Conservation (phyloP, 2,797 vertebrate genomes). For the Pelochelys cantorii region DNA sequence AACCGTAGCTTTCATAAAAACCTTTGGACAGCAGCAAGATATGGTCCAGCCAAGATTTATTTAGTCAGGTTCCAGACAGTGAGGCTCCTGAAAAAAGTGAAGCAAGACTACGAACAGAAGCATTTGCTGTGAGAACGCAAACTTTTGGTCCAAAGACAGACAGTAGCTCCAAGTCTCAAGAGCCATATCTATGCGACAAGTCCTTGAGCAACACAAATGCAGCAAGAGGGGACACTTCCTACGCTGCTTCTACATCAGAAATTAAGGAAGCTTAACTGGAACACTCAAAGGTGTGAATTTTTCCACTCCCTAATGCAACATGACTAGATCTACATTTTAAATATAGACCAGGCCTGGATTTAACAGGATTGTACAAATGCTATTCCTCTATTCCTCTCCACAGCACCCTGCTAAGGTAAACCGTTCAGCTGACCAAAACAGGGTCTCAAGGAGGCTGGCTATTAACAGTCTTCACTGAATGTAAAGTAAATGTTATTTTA, state of each 20-base stretch:
- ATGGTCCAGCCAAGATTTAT: accelerated
- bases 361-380: background rate
- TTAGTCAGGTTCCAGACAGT: background rate
- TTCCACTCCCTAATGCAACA: background rate
- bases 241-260: background rate
- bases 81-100: accelerated
- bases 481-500: background rate
- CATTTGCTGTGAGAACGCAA: background rate
- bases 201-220: background rate
- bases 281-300: background rate
- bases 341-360: background rate
- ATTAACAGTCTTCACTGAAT: background rate
- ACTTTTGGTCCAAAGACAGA: accelerated
- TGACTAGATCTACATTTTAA: background rate
- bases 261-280: background rate
- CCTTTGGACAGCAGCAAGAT: background rate
- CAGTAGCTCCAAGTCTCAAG: accelerated
- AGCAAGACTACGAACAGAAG: background rate
- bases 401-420: background rate
- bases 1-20: background rate
- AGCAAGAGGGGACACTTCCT: background rate
- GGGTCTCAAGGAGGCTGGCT: background rate
- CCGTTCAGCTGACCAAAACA: background rate
- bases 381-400: background rate
- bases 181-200: background rate